Percentiles rank a stretch among this genome's conserved stretches.
phyloP scores from a whole-genome alignment of 2,113 vertebrate genomes.

The Brienomyrus longianalis region DNA sequence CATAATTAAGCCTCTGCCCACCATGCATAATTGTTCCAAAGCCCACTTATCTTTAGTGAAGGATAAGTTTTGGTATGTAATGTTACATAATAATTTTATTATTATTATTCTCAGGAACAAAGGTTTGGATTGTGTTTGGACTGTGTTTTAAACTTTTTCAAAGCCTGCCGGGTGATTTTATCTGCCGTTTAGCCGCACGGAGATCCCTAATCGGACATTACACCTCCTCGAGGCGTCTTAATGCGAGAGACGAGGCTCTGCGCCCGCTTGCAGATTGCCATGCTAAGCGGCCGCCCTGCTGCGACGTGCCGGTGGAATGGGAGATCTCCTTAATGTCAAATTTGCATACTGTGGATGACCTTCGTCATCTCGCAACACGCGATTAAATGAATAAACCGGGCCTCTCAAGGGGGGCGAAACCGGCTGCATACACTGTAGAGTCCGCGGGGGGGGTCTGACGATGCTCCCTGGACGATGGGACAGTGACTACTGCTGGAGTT shows the following conservation, averaged over 20 bases:
- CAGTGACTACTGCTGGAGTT: not conserved
- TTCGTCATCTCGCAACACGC: conserved; percentile 47
- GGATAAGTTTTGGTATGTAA: conserved; percentile 21
- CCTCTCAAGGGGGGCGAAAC: conserved; percentile 49
- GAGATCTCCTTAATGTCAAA: conserved; percentile 64
- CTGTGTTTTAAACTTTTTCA: not conserved
- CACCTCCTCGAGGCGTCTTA: conserved; percentile 13
- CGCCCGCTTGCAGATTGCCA: conserved; percentile 7
- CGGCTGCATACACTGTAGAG: conserved; percentile 46
- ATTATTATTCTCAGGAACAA: not conserved
- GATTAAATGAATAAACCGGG: conserved; percentile 29
- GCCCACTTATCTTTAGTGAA: not conserved
- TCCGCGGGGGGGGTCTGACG: conserved; percentile 24
- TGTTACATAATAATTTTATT: not conserved
- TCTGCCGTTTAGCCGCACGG: not conserved
- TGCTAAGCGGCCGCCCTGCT: conserved; percentile 40
- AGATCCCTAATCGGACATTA: conserved; percentile 17
- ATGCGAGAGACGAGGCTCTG: not conserved
- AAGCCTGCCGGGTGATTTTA: not conserved
- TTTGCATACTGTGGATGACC: conserved; percentile 61
- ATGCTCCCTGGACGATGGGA: not conserved
- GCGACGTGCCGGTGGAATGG: conserved; percentile 49
- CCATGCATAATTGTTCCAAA: conserved; percentile 12
- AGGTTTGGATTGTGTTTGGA: not conserved
- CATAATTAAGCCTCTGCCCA: not conserved